Evolutionary conservation across 2,888 invertebrate genomes (phyloP), one percentile per base, ranked within the genome.

Genomic region (Agonopterix heracliana): DNA sequence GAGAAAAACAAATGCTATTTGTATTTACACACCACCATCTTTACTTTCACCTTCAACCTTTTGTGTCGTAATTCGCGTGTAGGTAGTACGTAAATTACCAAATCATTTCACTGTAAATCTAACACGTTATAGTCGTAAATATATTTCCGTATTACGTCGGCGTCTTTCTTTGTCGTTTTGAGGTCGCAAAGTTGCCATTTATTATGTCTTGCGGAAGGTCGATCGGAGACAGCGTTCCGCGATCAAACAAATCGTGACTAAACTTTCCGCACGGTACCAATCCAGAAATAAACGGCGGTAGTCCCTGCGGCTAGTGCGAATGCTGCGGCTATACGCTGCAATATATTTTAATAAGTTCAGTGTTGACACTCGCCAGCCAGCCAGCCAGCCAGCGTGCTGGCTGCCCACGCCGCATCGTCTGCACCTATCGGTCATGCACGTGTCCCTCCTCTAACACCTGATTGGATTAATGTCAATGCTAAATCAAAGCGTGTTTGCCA

Each of bases 251-350:
- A 74, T 71, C 69, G 71, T 82, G 83, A 85, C 81, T 85, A 83
- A 81, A 78, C 74, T 78, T 86, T 86, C 81, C 87, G 78, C 87
- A 86, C 87, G 85, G 81, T 86, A 86, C 87, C 74, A 88, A 86
- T 86, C 87, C 84, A 77, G 74, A 86, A 88, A 88, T 87, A 87
- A 67, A 67, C 38, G 38, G 72, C 11, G 26, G 67, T 72, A 71
- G 71, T 78, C 76, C 78, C 76, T 68, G 70, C 64, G 54, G 60
- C 61, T 14, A 63, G 58, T 66, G 60, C 59, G 63, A 66, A 57
- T 59, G 57, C 46, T 41, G 9, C 10, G 12, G 40, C 4, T 11
- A 45, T 12, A 46, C 34, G 47, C 48, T 52, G 55, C 54, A 60
- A 53, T 56, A 50, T 26, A 40, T 54, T 51, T 55, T 55, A 64